Evolutionary conservation across 2,888 invertebrate species (phyloP).

Genomic region (Melanophora roralis): DNA sequence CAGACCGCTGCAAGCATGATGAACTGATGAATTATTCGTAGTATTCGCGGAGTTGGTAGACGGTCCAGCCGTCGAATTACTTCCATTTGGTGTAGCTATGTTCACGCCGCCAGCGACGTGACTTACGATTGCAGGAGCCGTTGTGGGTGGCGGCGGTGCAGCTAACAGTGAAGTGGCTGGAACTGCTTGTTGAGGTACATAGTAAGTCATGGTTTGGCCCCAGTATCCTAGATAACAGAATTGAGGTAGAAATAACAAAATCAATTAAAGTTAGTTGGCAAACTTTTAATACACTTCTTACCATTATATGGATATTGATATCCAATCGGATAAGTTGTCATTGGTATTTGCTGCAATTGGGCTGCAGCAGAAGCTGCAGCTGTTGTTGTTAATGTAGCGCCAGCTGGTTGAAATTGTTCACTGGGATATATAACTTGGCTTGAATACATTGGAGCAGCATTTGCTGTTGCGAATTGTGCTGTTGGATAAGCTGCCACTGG

Average conservation of each 20-base stretch:
- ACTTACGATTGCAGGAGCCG: constrained; percentile 61
- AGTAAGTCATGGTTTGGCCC: constrained; percentile 77
- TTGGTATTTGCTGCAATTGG: constrained; percentile 76
- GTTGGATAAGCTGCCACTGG: constrained; percentile 75
- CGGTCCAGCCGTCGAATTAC: constrained; percentile 71
- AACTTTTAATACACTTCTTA: constrained; percentile 41
- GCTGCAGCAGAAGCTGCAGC: constrained; percentile 68
- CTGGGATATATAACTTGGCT: constrained; percentile 77
- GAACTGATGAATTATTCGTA: constrained; percentile 53
- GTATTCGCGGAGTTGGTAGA: constrained; percentile 65
- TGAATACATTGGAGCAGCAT: constrained; percentile 75
- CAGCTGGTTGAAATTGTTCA: constrained; percentile 73
- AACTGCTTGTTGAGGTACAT: constrained; percentile 75
- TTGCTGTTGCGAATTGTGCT: constrained; percentile 72
- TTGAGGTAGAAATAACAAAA: neutral
- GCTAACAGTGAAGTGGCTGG: constrained; percentile 71
- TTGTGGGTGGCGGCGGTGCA: constrained; percentile 64
- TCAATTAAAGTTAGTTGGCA: too few relatives aligned
- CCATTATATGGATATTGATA: constrained; percentile 77
- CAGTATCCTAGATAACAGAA: constrained; percentile 69
- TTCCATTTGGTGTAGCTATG: constrained; percentile 57
- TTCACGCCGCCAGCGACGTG: constrained; percentile 68
- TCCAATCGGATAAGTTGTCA: constrained; percentile 75
- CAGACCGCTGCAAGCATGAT: constrained; percentile 37
- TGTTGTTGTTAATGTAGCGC: constrained; percentile 68